Conservation (phyloP, 2,113 vertebrate genomes). For the Semnornis frantzii region DNA sequence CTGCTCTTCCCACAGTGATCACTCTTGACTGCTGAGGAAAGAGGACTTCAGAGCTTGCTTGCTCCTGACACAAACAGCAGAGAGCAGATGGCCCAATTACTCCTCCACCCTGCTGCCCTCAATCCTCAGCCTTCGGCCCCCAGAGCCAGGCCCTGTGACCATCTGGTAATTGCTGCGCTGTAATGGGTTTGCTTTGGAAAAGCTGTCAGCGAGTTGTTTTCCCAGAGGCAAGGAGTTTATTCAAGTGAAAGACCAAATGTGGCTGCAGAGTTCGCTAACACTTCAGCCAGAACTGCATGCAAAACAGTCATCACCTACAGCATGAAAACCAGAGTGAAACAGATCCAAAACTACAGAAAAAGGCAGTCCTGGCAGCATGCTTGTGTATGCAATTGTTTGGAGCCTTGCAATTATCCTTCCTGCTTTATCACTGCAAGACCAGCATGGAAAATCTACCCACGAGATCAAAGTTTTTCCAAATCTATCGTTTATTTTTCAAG, state of each 20-base stretch:
- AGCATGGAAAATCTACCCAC: neutral
- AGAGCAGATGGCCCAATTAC: constrained; percentile 7
- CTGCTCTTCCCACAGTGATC: neutral
- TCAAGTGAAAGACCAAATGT: neutral
- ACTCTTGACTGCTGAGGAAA: neutral
- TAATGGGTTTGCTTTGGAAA: neutral
- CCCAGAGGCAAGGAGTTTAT: neutral
- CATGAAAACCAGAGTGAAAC: too few species aligned
- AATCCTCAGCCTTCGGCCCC: neutral
- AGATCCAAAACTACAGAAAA: neutral
- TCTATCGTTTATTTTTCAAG: neutral
- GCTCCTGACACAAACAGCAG: neutral
- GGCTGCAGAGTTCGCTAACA: neutral
- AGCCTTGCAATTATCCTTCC: neutral
- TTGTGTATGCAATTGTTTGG: neutral
- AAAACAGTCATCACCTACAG: neutral
- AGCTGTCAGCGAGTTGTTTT: neutral
- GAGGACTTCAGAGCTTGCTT: neutral
- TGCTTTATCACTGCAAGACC: neutral
- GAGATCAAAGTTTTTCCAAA: neutral
- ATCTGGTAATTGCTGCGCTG: neutral
- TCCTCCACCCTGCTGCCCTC: neutral
- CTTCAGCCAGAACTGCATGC: neutral
- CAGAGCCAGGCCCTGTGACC: neutral
- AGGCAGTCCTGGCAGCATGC: neutral